A percentile compares a stretch with the other conserved stretches of the same genome.
Evolutionary conservation across 2,797 vertebrate species (phyloP).

Genomic region (Coregonus ussuriensis): DNA sequence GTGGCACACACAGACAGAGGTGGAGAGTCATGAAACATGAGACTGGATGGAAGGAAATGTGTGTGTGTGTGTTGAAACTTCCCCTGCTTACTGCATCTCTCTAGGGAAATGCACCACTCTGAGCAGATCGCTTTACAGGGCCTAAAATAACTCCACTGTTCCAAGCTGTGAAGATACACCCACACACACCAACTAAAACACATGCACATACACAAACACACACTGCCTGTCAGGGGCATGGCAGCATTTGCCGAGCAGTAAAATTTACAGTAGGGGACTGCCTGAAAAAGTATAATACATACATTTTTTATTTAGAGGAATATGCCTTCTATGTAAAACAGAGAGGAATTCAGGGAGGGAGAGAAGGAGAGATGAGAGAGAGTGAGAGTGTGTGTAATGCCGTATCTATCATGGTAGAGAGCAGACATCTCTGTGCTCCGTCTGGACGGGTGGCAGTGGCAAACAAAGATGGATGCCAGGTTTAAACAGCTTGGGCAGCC

Average conservation of each 20-base stretch:
- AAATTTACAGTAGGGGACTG: neutral
- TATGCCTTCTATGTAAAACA: no score
- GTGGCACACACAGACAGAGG: constrained; percentile 3
- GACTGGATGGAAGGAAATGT: constrained; percentile 32
- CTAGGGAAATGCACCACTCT: constrained; percentile 38
- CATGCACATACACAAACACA: neutral
- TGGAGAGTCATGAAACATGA: constrained; percentile 38
- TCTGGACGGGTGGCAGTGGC: constrained; percentile 51
- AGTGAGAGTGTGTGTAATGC: no score
- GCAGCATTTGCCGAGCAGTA: neutral
- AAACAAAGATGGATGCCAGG: constrained; percentile 58
- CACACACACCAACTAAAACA: no score
- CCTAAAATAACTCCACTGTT: constrained; percentile 51
- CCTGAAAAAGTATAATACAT: neutral
- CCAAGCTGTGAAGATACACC: constrained; percentile 1
- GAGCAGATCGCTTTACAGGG: constrained; percentile 52
- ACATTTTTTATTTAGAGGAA: neutral
- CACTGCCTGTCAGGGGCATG: neutral
- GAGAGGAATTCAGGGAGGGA: no score
- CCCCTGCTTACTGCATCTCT: constrained; percentile 43
- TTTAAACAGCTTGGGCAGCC: constrained; percentile 52
- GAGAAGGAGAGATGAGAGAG: no score
- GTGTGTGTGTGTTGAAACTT: constrained; percentile 32
- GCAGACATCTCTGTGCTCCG: constrained; percentile 41
- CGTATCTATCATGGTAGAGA: neutral